phyloP scores from a whole-genome alignment of 2,797 vertebrate species.

The Micrastur ruficollis region DNA sequence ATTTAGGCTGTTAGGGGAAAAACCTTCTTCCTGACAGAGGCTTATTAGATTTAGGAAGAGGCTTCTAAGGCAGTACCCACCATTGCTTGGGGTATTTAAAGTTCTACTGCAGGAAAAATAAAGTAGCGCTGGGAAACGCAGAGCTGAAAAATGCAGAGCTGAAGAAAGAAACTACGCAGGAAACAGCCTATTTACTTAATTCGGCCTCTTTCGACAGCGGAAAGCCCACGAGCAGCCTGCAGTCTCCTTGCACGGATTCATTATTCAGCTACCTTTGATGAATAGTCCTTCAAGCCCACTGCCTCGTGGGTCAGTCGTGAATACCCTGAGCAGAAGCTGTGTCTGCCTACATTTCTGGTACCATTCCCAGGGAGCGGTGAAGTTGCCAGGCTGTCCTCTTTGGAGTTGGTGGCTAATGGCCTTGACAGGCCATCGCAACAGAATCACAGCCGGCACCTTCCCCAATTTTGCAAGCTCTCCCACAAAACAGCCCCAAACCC shows the following conservation, averaged over 20 bases:
- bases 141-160: background rate
- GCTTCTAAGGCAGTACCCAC: background rate
- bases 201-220: background rate
- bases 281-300: background rate
- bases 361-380: accelerated
- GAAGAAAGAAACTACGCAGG: background rate
- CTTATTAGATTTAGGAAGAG: background rate
- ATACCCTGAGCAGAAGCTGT: background rate
- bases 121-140: background rate
- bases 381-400: background rate
- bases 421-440: background rate
- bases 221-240: background rate
- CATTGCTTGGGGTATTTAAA: background rate
- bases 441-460: background rate
- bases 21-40: background rate
- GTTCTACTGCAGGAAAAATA: background rate
- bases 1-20: background rate
- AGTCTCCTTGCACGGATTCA: background rate
- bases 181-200: background rate
- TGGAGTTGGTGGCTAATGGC: background rate
- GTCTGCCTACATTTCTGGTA: accelerated
- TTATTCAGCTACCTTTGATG: background rate
- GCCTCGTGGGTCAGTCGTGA: accelerated
- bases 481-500: background rate
- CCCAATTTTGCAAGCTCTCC: background rate